Evolutionary conservation across 2,113 vertebrate genomes (phyloP).

Genomic region (Thalassoma bifasciatum): DNA sequence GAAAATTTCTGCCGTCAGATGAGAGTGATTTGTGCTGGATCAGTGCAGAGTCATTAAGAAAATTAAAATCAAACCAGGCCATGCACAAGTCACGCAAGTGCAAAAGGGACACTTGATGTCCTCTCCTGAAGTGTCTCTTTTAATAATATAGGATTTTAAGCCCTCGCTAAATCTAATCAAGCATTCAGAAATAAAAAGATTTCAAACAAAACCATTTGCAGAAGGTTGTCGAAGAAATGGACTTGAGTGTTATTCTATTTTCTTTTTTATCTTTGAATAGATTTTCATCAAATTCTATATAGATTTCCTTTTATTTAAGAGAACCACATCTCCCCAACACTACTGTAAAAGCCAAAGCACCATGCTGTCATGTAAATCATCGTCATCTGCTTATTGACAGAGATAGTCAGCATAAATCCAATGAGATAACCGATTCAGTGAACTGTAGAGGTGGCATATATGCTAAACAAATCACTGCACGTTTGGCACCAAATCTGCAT

Average conservation of each 20-base stretch:
- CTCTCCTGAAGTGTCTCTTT: neutral
- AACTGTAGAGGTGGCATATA: constrained; percentile 33
- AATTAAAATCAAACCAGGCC: constrained; percentile 57
- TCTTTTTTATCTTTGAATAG: no score
- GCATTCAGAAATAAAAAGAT: no score
- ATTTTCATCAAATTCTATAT: no score
- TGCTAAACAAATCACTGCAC: constrained; percentile 28
- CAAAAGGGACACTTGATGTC: constrained; percentile 1
- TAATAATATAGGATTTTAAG: no score
- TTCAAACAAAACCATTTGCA: neutral
- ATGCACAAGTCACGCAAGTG: constrained; percentile 54
- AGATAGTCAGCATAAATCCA: constrained; percentile 49
- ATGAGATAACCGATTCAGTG: constrained; percentile 1
- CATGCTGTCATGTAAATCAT: constrained; percentile 37
- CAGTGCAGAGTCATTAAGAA: constrained; percentile 23
- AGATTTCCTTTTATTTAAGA: no score
- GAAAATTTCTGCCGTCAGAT: constrained; percentile 23
- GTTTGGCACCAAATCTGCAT: constrained; percentile 42
- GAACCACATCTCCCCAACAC: no score
- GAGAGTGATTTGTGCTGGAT: constrained; percentile 18
- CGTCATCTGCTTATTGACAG: constrained; percentile 39
- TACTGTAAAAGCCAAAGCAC: constrained; percentile 25
- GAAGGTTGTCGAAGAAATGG: neutral
- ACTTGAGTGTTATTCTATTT: neutral
- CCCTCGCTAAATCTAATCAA: no score